Percentiles rank a stretch among this genome's conserved stretches.
Conservation (phyloP, 2,113 vertebrate species). For the Notarius quadriscutis region DNA sequence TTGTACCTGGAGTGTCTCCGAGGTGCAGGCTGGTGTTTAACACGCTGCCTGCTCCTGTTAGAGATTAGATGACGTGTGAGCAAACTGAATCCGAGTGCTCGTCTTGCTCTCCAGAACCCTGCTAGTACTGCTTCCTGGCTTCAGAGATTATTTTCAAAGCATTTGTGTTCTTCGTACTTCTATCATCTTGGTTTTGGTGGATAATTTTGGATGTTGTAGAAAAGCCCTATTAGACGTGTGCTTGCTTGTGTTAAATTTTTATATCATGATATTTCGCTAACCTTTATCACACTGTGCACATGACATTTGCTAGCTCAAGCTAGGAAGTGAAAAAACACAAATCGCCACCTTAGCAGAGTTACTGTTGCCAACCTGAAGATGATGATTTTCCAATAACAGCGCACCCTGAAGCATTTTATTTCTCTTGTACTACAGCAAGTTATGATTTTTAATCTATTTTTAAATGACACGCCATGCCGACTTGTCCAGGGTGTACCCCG, state of each 20-base stretch:
- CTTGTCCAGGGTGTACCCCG: no score
- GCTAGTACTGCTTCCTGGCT: background rate
- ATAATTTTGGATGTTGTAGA: background rate
- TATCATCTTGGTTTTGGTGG: background rate
- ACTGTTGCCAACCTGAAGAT: background rate
- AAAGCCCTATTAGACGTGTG: background rate
- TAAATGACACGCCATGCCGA: background rate
- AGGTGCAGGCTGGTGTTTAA: slow-evolving; percentile 6
- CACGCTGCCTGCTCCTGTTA: slow-evolving; percentile 20
- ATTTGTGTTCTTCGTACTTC: background rate
- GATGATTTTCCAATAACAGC: background rate
- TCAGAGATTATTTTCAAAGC: background rate
- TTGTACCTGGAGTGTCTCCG: background rate
- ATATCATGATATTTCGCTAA: slow-evolving; percentile 10
- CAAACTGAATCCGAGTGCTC: background rate
- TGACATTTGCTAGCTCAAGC: slow-evolving; percentile 8
- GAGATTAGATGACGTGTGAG: background rate
- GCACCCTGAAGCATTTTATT: background rate
- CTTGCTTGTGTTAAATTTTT: background rate
- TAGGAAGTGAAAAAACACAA: background rate
- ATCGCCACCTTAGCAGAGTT: background rate
- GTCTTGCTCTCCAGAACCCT: background rate
- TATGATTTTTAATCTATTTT: background rate
- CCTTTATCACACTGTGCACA: slow-evolving; percentile 18
- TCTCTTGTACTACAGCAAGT: background rate